These are phyloP conservation scores for Hyla sarda DNA, from an alignment of 2,113 vertebrate species.

Conservation along the genomic window DNA sequence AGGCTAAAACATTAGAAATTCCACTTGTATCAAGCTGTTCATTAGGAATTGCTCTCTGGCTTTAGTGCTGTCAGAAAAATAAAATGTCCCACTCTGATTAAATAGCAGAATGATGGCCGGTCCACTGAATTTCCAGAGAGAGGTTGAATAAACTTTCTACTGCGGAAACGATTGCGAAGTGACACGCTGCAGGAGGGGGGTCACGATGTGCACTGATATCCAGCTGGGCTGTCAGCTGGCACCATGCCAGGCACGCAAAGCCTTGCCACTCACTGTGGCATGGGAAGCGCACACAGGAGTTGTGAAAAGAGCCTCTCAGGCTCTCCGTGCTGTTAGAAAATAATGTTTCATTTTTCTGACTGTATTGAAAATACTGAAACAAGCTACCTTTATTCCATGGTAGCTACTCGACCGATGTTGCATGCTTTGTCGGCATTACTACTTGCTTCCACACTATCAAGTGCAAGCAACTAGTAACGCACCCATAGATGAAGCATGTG, in stretches of 20 bases:
- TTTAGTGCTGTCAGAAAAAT: conserved; percentile 91
- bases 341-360: not conserved
- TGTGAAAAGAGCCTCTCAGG: conserved; percentile 21
- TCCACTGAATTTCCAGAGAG: conserved; percentile 80
- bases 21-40: conserved; percentile 87
- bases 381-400: not conserved
- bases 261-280: conserved; percentile 74
- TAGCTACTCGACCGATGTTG: not conserved
- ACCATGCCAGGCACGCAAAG: conserved; percentile 87
- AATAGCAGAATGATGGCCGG: conserved; percentile 81
- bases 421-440: too few relatives aligned
- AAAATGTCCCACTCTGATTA: conserved; percentile 83
- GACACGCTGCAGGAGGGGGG: conserved; percentile 81
- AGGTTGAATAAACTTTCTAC: conserved; percentile 96
- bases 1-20: conserved; percentile 90
- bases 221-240: conserved; percentile 95
- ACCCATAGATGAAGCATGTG: too few relatives aligned
- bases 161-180: conserved; percentile 90
- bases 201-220: conserved; percentile 86
- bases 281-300: conserved; percentile 80
- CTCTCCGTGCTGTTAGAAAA: not conserved
- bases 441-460: too few relatives aligned
- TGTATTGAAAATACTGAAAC: not conserved
- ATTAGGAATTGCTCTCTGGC: conserved; percentile 84
- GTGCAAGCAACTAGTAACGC: too few relatives aligned